Base-by-base conservation (phyloP, 2,797 vertebrate species). In the Chanos chanos region DNA sequence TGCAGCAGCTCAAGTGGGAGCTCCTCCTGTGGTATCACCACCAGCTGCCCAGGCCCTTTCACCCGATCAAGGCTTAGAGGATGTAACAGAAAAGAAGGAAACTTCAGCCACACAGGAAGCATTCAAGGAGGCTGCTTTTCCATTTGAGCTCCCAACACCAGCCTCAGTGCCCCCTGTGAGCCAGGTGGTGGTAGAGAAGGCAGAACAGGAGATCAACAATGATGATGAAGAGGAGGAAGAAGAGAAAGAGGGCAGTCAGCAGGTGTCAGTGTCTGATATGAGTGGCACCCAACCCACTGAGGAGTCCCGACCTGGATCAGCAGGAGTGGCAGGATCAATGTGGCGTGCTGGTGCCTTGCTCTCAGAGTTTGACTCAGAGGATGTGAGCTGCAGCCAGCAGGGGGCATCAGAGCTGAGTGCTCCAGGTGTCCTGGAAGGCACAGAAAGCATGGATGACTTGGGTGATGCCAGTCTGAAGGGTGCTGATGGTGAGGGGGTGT, bases 181-280 rank as follows among this genome's bases (percentile, higher is more conserved):
- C 8, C 25, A 61, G 30, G 77, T 68, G 48, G 43, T 44, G 16
- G 18, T 44, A 25, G 67, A 75, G 47, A 76, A 79, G 52, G 57
- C 52, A 30, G 73, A 68, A 13, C 44, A 40, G 30, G 39, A 58
- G 70, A 80, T 75, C 5, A 77, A 86, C 9, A 81, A 85, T 16
- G 64, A 66, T 7, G 86, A 88, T 3, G 86, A 88, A 0, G 86
- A 88, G 10, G 85, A 89, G 28, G 87, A 76, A 27, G 75, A 89
- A 13, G 88, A 89, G 41, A 69, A 62, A 12, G 87, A 89, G 22
- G 82, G 80, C 31, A 90, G 89, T 64, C 88, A 89, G 71, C 71
- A 83, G 61, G 83, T 89, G 33, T 90, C 90, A 0, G 66, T 89
- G 49, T 90, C 89, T 7, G 90, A 91, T 62, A 90, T 91, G 90